Evolutionary conservation across 2,113 vertebrate species (phyloP).

Genomic region (Silurus glanis): DNA sequence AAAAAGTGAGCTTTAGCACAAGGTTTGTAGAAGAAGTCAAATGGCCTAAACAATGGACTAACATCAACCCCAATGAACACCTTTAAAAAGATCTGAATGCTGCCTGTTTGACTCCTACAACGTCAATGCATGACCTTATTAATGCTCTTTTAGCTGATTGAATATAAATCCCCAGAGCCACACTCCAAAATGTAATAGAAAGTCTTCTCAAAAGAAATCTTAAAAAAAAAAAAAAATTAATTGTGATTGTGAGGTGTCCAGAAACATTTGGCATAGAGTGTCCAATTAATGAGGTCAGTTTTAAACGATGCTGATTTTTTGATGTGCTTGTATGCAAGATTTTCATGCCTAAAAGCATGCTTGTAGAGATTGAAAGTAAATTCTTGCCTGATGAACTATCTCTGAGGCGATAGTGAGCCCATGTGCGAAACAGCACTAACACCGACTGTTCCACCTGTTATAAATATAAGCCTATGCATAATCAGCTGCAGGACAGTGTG

Average conservation of each 20-base stretch:
- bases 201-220: neutral
- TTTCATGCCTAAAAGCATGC: neutral
- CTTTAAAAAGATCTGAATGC: neutral
- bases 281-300: neutral
- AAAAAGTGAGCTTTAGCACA: neutral
- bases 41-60: neutral
- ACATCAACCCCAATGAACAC: neutral
- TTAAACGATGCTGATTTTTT: neutral
- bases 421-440: neutral
- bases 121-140: neutral
- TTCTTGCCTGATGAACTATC: slow-evolving; percentile 10
- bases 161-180: neutral
- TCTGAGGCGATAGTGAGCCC: neutral
- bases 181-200: neutral
- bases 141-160: neutral
- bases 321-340: neutral
- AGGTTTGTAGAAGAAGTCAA: neutral
- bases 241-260: neutral
- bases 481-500: slow-evolving; percentile 38
- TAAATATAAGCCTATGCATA: slow-evolving; percentile 42
- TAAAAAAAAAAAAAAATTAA: neutral
- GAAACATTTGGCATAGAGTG: neutral
- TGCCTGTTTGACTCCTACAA: neutral
- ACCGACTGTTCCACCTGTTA: slow-evolving; percentile 45
- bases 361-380: neutral